Conservation (phyloP, 2,797 vertebrate species). For the Cyprinella venusta region DNA sequence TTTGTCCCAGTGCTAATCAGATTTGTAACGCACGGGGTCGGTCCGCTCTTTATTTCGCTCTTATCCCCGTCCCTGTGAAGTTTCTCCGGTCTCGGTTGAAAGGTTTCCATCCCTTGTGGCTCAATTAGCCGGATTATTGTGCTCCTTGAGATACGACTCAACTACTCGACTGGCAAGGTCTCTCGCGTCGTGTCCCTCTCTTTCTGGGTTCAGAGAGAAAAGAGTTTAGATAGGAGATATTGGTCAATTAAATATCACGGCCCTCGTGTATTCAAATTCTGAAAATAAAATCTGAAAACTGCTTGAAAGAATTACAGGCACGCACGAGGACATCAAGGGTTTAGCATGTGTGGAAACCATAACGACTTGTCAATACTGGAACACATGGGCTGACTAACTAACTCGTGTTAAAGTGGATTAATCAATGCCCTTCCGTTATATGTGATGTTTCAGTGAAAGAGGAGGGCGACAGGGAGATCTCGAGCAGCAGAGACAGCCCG, state of each 20-base stretch:
- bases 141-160: conserved; percentile 85
- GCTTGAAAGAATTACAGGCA: conserved; percentile 2
- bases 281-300: conserved; percentile 27
- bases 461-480: conserved; percentile 96
- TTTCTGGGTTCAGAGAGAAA: conserved; percentile 45
- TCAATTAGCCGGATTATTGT: conserved; percentile 99
- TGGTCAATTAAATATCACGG: conserved; percentile 46
- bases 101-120: conserved; percentile 86
- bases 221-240: conserved; percentile 50
- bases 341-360: neutral
- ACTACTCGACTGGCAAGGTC: conserved; percentile 76
- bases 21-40: conserved; percentile 71
- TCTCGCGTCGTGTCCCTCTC: conserved; percentile 56
- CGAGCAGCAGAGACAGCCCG: conserved; percentile 95
- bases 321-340: neutral
- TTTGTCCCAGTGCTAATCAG: conserved; percentile 81
- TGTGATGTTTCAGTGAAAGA: conserved; percentile 87
- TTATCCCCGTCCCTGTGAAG: conserved; percentile 73
- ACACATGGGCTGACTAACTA: conserved; percentile 15
- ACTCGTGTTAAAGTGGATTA: neutral
- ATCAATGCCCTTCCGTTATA: neutral
- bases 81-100: conserved; percentile 78
- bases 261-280: neutral
- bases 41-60: conserved; percentile 56
- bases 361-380: conserved; percentile 24